phyloP scores from a whole-genome alignment of 2,888 invertebrate species.

The Acanthoscelides obtectus region DNA sequence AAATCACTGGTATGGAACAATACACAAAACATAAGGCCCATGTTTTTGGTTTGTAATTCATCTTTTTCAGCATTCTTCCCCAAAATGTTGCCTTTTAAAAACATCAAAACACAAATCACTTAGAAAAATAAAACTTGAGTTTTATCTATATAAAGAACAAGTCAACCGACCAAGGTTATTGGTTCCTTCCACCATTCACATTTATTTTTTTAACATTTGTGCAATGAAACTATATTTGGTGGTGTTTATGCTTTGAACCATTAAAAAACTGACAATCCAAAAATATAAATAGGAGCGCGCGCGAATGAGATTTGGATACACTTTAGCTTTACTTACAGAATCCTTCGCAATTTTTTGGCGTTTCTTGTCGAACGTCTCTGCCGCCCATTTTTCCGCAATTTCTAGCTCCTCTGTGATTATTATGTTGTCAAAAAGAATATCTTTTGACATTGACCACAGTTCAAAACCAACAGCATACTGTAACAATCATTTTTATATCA shows the following conservation, averaged over 20 bases:
- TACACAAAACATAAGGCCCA: conserved; percentile 78
- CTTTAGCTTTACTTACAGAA: conserved; percentile 59
- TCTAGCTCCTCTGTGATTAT: conserved; percentile 79
- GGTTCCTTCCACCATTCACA: too few species aligned
- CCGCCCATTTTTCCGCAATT: conserved; percentile 76
- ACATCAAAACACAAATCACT: not conserved
- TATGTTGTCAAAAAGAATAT: conserved; percentile 93
- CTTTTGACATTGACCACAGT: conserved; percentile 96
- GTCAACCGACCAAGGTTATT: too few species aligned
- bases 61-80: conserved; percentile 67
- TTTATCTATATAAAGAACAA: not conserved
- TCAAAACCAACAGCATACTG: conserved; percentile 93
- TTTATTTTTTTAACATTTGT: too few species aligned
- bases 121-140: not conserved
- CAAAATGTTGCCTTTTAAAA: conserved; percentile 55
- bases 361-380: conserved; percentile 80
- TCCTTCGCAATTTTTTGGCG: conserved; percentile 73
- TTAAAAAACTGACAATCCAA: too few species aligned
- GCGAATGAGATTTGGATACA: not conserved
- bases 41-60: conserved; percentile 75
- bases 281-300: too few species aligned
- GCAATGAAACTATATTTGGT: too few species aligned
- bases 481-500: conserved; percentile 22
- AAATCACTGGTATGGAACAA: conserved; percentile 64
- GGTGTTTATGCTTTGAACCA: too few species aligned